Evolutionary conservation across 2,113 vertebrate species (phyloP).

Genomic region (Oryzias javanicus): DNA sequence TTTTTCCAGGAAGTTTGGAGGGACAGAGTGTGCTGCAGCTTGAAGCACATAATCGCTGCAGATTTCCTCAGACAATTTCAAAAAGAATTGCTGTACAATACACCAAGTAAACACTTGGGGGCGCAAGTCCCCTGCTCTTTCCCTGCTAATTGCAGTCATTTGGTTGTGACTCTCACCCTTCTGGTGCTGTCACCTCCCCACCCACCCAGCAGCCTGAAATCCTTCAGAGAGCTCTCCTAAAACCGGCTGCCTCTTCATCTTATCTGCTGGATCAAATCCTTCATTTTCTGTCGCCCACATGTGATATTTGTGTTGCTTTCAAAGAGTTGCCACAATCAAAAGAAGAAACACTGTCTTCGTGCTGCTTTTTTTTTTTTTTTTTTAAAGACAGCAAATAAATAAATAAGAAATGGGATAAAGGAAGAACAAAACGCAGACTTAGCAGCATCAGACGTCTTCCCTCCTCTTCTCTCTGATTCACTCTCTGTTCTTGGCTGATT

Average conservation of each 20-base stretch:
- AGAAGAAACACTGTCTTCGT: constrained; percentile 7
- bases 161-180: constrained; percentile 29
- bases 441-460: constrained; percentile 4
- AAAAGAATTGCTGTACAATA: constrained; percentile 9
- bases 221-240: constrained; percentile 43
- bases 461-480: constrained; percentile 14
- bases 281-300: constrained; percentile 23
- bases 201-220: constrained; percentile 42
- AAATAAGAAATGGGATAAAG: constrained; percentile 12
- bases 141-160: constrained; percentile 59
- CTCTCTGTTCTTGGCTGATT: constrained; percentile 46
- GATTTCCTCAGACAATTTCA: not conserved
- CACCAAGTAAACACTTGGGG: constrained; percentile 58
- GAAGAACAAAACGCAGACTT: constrained; percentile 20
- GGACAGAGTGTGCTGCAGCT: too few relatives aligned
- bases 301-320: constrained; percentile 27
- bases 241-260: constrained; percentile 35
- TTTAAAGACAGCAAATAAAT: constrained; percentile 4
- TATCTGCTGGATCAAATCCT: constrained; percentile 42
- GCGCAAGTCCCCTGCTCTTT: constrained; percentile 64
- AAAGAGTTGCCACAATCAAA: constrained; percentile 18
- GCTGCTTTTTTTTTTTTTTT: too few relatives aligned
- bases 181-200: constrained; percentile 20
- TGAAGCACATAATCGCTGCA: not conserved
- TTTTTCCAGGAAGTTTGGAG: too few relatives aligned